Conservation (phyloP, 2,113 vertebrate species). For the Ophiodon elongatus region DNA sequence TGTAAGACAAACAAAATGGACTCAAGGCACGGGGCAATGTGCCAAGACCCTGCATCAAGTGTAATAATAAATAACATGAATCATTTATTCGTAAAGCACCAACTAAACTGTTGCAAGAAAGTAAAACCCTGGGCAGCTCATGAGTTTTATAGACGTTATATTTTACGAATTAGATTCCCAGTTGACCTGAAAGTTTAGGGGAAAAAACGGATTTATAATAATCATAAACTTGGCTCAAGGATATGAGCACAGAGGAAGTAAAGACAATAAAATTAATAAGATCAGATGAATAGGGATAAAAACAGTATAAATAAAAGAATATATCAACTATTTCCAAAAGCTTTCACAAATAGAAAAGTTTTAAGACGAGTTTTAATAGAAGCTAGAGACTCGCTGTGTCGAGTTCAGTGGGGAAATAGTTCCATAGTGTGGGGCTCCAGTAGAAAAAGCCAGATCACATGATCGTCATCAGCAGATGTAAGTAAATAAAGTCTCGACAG, state of each 20-base stretch:
- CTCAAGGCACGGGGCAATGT: slow-evolving; percentile 18
- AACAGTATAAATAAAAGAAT: background rate
- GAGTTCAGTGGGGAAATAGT: background rate
- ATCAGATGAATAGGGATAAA: background rate
- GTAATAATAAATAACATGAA: slow-evolving; percentile 53
- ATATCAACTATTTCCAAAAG: background rate
- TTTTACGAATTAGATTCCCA: slow-evolving; percentile 31
- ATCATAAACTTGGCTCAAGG: background rate
- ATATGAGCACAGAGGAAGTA: background rate
- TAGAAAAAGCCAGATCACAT: background rate
- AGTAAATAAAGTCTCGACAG: no score
- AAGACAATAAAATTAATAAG: background rate
- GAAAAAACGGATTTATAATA: background rate
- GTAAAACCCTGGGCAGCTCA: background rate
- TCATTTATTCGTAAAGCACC: slow-evolving; percentile 47
- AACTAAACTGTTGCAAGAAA: slow-evolving; percentile 28
- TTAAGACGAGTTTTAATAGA: no score
- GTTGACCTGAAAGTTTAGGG: background rate
- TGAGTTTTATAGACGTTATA: background rate
- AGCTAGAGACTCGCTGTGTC: no score
- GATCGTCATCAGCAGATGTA: slow-evolving; percentile 2
- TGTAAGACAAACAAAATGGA: slow-evolving; percentile 52
- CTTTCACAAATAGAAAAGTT: background rate
- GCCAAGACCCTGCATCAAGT: slow-evolving; percentile 47
- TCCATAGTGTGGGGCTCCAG: background rate